Evolutionary conservation across 2,113 vertebrate genomes (phyloP), one percentile per base, ranked within the genome.

Genomic region (Oncorhynchus tshawytscha): DNA sequence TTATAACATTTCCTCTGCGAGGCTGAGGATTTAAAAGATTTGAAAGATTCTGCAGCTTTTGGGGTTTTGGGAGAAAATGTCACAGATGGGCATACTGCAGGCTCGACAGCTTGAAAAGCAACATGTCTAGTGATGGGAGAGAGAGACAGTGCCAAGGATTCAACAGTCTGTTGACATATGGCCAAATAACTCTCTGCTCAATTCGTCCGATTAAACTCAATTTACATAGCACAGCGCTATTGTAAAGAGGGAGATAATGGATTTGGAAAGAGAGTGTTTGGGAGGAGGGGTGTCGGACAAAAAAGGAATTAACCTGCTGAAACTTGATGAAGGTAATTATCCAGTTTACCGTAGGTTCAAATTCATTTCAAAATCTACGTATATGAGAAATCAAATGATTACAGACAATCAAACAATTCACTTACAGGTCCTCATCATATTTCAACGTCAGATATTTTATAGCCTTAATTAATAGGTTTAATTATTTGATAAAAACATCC

Each of bases 81-180:
- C 88, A 89, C 92, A 92, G 90, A 92, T 93, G 91, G 91, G 79
- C 79, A 76, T 2, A 86, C 86, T 90, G 90, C 89, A 89, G 81
- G 83, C 81, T 73, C 49, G 91, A 90, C 90, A 93, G 90, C 92
- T 92, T 92, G 92, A 90, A 85, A 89, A 90, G 83, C 88, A 90
- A 91, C 90, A 91, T 91, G 91, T 91, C 88, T 83, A 81, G 82
- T 70, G 57, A 89, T 67, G 76, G 78, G 72, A 0, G 72, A 67
- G 70, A 81, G 72, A 64, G 77, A 82, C 73, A 18, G 71, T 87
- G 90, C 86, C 90, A 92, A 81, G 83, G 24, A 89, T 72, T 83
- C 86, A 84, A 87, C 87, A 88, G 88, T 81, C 84, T 86, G 85
- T 86, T 82, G 62, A 85, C 84, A 83, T 83, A 77, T 86, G 39